Evolutionary conservation across 37 sponge, comb jelly and placozoan species (phyloP).

Genomic region (Oopsacas minuta): DNA sequence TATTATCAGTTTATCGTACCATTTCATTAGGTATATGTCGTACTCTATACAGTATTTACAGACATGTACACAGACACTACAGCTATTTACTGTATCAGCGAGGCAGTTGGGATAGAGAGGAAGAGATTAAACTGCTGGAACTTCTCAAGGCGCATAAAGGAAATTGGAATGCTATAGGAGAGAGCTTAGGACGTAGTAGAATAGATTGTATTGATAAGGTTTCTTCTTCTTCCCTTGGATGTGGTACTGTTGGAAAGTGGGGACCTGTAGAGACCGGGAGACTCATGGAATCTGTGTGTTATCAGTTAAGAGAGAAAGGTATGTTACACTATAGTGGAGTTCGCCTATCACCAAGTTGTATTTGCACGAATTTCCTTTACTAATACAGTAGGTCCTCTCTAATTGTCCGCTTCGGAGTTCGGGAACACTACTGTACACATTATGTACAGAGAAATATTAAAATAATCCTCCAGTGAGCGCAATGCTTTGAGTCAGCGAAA

Average conservation of each 20-base stretch:
- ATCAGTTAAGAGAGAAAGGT: not conserved
- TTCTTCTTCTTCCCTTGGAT: not conserved
- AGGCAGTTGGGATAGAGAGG: not conserved
- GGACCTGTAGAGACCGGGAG: not conserved
- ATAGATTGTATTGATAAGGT: conserved; percentile 9
- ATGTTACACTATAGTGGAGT: not conserved
- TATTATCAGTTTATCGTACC: not conserved
- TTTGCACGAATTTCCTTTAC: no score
- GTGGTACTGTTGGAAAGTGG: not conserved
- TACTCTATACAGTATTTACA: not conserved
- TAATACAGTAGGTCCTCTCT: no score
- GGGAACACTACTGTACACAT: no score
- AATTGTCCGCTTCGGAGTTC: no score
- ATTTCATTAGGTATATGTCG: not conserved
- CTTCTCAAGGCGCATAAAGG: not conserved
- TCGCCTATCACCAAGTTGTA: no score
- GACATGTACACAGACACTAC: conserved; percentile 17
- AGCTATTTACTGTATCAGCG: not conserved
- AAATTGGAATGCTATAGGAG: not conserved
- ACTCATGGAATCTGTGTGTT: not conserved
- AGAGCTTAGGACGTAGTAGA: not conserved
- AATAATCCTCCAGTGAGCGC: no score
- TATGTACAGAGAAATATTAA: no score
- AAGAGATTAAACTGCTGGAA: not conserved
- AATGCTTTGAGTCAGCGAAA: no score